Base-by-base conservation (phyloP, 2,113 vertebrate species). In the Scortum barcoo region DNA sequence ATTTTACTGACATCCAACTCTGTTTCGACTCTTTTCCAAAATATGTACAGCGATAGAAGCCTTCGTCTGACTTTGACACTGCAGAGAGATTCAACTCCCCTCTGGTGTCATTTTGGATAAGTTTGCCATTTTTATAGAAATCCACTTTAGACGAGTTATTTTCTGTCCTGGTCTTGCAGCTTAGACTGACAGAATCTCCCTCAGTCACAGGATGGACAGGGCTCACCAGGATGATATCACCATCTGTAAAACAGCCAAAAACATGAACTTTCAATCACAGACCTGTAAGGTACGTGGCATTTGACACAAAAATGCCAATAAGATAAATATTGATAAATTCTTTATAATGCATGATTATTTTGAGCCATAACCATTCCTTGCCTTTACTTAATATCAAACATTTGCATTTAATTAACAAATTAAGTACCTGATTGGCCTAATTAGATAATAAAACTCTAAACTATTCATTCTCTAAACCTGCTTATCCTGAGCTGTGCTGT, bases 1-100 rank as follows among this genome's bases (percentile, higher is more conserved):
- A 3, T 77, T 16, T 76, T 0, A 92, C 78, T 7, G 82, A n/a
- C n/a, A n/a, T n/a, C n/a, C n/a, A n/a, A n/a, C n/a, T n/a, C n/a
- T n/a, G n/a, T n/a, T n/a, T n/a, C n/a, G n/a, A n/a, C n/a, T n/a
- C n/a, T n/a, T n/a, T n/a, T n/a, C n/a, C n/a, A n/a, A n/a, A n/a
- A n/a, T n/a, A n/a, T n/a, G n/a, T 0, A 78, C 91, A 92, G 53
- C 62, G 77, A 61, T 92, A 92, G 56, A 85, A 79, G 0, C 91
- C 91, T 56, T 92, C 81, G 12, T 92, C 67, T 44, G 80, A 85
- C 78, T 54, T 75, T 14, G 84, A 87, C 66, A 87, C 84, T 62
- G 77, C 68, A 22, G 72, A 14, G 3, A 92, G 86, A 1, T n/a
- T 75, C 44, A 91, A 66, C 66, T 89, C 73, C 7, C 12, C 1